Evolutionary conservation across 2,888 invertebrate species (phyloP).

Genomic region (Volucella inflata): DNA sequence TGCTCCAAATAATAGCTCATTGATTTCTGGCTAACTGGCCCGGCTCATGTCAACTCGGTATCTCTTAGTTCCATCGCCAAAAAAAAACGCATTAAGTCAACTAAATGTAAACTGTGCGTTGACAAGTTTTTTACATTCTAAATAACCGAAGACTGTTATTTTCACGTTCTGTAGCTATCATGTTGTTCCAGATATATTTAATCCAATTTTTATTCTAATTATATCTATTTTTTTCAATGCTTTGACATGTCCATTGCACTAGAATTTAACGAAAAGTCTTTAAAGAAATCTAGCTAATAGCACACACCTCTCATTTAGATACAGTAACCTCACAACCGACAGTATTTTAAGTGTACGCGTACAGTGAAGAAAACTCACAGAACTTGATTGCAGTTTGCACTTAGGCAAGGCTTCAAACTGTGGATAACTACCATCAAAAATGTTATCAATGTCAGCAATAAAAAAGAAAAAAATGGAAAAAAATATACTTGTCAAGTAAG

Average conservation of each 20-base stretch:
- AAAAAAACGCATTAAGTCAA: too few relatives aligned
- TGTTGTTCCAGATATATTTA: constrained; percentile 37
- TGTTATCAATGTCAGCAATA: constrained; percentile 40
- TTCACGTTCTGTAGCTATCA: neutral
- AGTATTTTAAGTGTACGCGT: constrained; percentile 12
- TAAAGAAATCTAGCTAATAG: constrained; percentile 35
- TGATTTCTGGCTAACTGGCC: too few relatives aligned
- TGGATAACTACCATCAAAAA: neutral
- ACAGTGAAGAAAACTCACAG: constrained; percentile 22
- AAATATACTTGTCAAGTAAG: too few relatives aligned
- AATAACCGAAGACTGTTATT: too few relatives aligned
- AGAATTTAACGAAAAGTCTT: neutral
- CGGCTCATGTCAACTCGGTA: too few relatives aligned
- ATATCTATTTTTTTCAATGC: neutral
- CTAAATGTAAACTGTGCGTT: too few relatives aligned
- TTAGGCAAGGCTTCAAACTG: constrained; percentile 37
- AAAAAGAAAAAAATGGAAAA: too few relatives aligned
- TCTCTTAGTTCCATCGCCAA: too few relatives aligned
- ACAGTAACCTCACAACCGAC: neutral
- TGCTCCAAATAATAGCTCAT: too few relatives aligned
- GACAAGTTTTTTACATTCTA: too few relatives aligned
- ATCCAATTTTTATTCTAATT: constrained; percentile 15
- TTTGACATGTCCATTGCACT: constrained; percentile 24
- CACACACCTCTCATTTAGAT: constrained; percentile 24
- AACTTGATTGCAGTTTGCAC: constrained; percentile 33